Evolutionary conservation across 2,113 vertebrate genomes (phyloP).

Genomic region (Okapia johnstoni): DNA sequence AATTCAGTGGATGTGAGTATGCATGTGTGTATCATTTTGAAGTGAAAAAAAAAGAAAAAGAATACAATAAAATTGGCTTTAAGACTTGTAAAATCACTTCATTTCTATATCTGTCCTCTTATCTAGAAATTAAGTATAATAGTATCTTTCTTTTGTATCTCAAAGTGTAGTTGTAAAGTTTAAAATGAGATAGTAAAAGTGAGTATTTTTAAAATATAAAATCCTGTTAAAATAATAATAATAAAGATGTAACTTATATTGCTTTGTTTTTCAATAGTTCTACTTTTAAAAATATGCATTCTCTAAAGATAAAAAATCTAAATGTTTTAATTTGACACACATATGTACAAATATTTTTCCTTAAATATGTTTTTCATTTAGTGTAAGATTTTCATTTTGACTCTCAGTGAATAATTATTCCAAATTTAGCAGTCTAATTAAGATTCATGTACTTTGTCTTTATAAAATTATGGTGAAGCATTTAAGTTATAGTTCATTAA

Average conservation of each 20-base stretch:
- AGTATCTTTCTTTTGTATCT: neutral
- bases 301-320: neutral
- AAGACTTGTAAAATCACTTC: neutral
- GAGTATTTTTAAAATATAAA: neutral
- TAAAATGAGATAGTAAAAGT: neutral
- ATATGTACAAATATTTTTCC: neutral
- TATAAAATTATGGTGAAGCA: conserved; percentile 3
- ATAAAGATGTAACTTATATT: neutral
- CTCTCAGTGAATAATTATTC: neutral
- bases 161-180: neutral
- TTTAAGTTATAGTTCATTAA: conserved; percentile 39
- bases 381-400: neutral
- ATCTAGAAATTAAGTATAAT: neutral
- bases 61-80: neutral
- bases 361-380: neutral
- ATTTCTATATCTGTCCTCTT: neutral
- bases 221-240: neutral
- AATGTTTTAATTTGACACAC: neutral
- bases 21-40: neutral
- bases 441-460: neutral
- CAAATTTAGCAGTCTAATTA: conserved; percentile 16
- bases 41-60: neutral
- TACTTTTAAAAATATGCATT: neutral
- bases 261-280: neutral
- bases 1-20: neutral